phyloP scores from a whole-genome alignment of 2,888 invertebrate species.

The Drepanosiphum platanoidis region DNA sequence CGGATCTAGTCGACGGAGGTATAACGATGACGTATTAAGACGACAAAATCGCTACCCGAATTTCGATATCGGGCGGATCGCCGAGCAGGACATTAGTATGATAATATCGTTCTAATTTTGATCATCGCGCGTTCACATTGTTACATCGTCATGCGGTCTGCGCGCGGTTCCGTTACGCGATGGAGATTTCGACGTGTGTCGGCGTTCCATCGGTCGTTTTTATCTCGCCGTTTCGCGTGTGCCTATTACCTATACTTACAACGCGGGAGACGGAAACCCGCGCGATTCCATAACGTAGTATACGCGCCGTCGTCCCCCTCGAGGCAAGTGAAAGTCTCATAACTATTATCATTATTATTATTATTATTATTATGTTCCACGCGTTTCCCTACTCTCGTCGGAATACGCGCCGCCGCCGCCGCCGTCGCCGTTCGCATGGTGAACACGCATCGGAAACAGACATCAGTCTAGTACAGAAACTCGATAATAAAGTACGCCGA shows the following conservation, averaged over 20 bases:
- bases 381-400: background rate
- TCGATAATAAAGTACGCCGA: background rate
- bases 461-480: slow-evolving; percentile 27
- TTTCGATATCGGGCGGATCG: too few relatives aligned
- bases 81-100: too few relatives aligned
- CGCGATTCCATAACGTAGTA: background rate
- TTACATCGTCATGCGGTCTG: too few relatives aligned
- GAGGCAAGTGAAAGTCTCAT: slow-evolving; percentile 42
- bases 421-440: slow-evolving; percentile 13
- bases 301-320: background rate
- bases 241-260: background rate
- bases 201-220: background rate
- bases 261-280: background rate
- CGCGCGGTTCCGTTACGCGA: background rate
- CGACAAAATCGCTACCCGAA: too few relatives aligned
- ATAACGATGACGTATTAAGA: too few relatives aligned
- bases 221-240: background rate
- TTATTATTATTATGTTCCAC: background rate
- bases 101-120: too few relatives aligned
- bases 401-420: background rate
- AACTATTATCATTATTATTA: background rate
- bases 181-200: background rate
- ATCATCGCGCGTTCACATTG: too few relatives aligned
- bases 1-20: too few relatives aligned
- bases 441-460: background rate